Base-by-base conservation (phyloP, 2,113 vertebrate species). In the Otus sunia region DNA sequence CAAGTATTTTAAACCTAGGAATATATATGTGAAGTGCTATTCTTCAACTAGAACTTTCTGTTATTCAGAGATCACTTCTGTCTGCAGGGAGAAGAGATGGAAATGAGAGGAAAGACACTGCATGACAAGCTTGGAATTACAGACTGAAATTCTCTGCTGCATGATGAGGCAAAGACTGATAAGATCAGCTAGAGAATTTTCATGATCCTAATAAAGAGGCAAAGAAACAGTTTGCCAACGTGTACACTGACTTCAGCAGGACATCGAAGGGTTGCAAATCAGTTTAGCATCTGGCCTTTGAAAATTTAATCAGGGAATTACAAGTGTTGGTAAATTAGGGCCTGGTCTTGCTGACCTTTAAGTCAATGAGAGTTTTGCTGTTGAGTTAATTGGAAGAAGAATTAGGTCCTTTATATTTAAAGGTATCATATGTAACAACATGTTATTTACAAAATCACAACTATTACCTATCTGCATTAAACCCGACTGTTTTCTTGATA, bases 251-350 rank as follows among this genome's bases (percentile, higher is more conserved):
- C 21, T 92, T 94, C 60, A 91, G 26, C 8, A 86, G 59, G 55
- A 58, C 84, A 88, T 94, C 50, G 94, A 92, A 96, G 32, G 8
- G 12, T 80, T 91, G 37, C 20, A 91, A 91, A 96, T 84, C 47
- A 92, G 58, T 92, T 91, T 52, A 94, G 16, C 64, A 92, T 71
- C 56, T 91, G 66, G 60, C 60, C 27, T 87, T 89, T 78, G 30
- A 89, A 94, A 96, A 96, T 81, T 92, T 89, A 87, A 91, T 92
- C 27, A 89, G 11, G 7, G 39, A 81, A 75, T 87, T 89, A 43
- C 50, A 97, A 64, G 34, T 49, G 20, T 75, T 94, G 56, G 73
- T 78, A 96, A 94, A 95, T 75, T 78, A 78, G 30, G 91, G 6
- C 3, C 76, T 81, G 75, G 50, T 86, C 60, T 91, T 88, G 11